phyloP scores from a whole-genome alignment of 2,888 invertebrate species.

The Tachina grossa region DNA sequence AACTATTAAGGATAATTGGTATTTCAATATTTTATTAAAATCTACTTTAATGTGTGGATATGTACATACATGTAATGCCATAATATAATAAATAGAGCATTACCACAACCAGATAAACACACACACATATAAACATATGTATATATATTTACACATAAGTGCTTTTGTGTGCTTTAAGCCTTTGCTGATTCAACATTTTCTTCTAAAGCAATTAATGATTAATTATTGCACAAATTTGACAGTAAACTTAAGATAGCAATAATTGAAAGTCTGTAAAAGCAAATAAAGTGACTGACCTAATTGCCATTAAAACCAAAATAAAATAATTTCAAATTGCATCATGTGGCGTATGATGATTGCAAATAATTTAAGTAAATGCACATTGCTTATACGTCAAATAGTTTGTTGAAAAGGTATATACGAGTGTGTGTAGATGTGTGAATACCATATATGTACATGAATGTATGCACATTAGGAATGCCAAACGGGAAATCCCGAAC shows the following conservation, averaged over 20 bases:
- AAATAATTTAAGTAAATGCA: not conserved
- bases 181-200: slow-evolving; percentile 49
- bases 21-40: not conserved
- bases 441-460: too few relatives aligned
- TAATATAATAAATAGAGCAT: slow-evolving; percentile 36
- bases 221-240: slow-evolving; percentile 37
- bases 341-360: slow-evolving; percentile 48
- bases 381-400: not conserved
- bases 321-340: slow-evolving; percentile 22
- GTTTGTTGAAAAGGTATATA: too few relatives aligned
- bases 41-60: not conserved
- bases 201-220: slow-evolving; percentile 50
- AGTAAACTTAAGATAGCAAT: slow-evolving; percentile 15
- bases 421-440: too few relatives aligned
- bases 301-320: slow-evolving; percentile 34
- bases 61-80: not conserved
- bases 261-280: slow-evolving; percentile 24
- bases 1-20: not conserved
- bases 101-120: slow-evolving; percentile 2
- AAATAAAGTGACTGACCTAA: slow-evolving; percentile 23
- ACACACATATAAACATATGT: not conserved
- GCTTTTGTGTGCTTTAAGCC: not conserved
- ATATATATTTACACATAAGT: not conserved
- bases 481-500: too few relatives aligned
- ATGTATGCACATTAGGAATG: too few relatives aligned